Percentiles rank a stretch among this genome's conserved stretches.
Evolutionary conservation across 2,797 vertebrate species (phyloP).

Genomic region (Siniperca obscura): DNA sequence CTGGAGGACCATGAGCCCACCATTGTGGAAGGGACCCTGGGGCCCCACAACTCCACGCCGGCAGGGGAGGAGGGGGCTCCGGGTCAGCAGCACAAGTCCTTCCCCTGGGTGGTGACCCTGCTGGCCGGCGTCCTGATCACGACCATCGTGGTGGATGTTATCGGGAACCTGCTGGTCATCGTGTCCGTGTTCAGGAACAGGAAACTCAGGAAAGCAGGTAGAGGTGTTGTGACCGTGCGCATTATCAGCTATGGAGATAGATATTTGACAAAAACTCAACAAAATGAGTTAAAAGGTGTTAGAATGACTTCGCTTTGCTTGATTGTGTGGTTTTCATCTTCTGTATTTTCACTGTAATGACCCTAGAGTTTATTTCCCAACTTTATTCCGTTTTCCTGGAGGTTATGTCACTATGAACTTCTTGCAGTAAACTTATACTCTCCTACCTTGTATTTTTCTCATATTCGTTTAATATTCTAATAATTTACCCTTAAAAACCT

Average conservation of each 20-base stretch:
- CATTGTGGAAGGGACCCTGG: slow-evolving; percentile 67
- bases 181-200: slow-evolving; percentile 89
- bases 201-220: slow-evolving; percentile 90
- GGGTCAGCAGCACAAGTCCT: slow-evolving; percentile 72
- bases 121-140: slow-evolving; percentile 87
- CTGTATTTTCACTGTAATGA: not conserved
- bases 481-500: not conserved
- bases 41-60: slow-evolving; percentile 66
- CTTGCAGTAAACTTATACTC: not conserved
- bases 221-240: not conserved
- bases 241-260: not conserved
- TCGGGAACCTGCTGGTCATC: slow-evolving; percentile 90
- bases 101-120: slow-evolving; percentile 82
- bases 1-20: slow-evolving; percentile 70
- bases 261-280: not conserved
- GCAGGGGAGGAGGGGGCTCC: slow-evolving; percentile 51
- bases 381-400: not conserved
- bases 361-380: not conserved
- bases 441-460: not conserved
- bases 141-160: slow-evolving; percentile 88
- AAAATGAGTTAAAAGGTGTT: not conserved
- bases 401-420: not conserved
- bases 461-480: not conserved
- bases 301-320: not conserved
- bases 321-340: not conserved